Conservation (phyloP, 1,140 invertebrate species). For the Drosophila leontia region DNA sequence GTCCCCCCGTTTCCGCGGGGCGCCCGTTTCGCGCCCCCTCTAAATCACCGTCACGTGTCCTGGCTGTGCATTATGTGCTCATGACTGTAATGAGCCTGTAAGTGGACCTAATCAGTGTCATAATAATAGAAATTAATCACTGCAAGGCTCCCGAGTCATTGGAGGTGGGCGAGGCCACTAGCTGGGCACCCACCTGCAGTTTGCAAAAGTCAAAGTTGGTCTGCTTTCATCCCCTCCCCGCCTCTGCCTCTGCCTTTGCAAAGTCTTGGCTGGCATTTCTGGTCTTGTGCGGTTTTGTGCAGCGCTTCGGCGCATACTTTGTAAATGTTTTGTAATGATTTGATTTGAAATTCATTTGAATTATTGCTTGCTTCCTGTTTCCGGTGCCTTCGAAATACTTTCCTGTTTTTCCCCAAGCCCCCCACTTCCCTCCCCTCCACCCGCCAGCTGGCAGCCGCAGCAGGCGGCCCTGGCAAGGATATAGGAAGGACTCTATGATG, state of each 20-base stretch:
- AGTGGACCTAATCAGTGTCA: conserved; percentile 82
- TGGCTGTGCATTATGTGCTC: conserved; percentile 66
- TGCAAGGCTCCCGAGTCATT: conserved; percentile 22
- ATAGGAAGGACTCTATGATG: conserved; percentile 70
- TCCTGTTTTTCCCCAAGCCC: conserved; percentile 57
- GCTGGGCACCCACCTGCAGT: conserved; percentile 47
- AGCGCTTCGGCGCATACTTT: conserved; percentile 80
- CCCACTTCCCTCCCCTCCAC: too few species aligned
- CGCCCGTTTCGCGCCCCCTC: conserved; percentile 13
- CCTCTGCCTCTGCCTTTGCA: neutral
- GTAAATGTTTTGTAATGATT: conserved; percentile 84
- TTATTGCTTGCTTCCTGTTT: conserved; percentile 85
- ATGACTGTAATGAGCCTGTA: conserved; percentile 82
- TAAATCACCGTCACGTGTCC: conserved; percentile 56
- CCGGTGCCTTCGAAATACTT: conserved; percentile 83
- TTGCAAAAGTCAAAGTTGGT: conserved; percentile 52
- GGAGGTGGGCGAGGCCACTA: neutral
- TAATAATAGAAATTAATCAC: conserved; percentile 83
- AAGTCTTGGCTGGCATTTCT: conserved; percentile 14
- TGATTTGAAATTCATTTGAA: conserved; percentile 85
- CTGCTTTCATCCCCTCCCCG: too few species aligned
- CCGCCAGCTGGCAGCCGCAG: conserved; percentile 7
- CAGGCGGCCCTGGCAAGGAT: conserved; percentile 64
- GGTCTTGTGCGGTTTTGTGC: conserved; percentile 73
- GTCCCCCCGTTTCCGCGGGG: neutral